These are phyloP conservation scores for Gallinago stenura DNA, from an alignment of 2,797 vertebrate species.

Conservation along the genomic window DNA sequence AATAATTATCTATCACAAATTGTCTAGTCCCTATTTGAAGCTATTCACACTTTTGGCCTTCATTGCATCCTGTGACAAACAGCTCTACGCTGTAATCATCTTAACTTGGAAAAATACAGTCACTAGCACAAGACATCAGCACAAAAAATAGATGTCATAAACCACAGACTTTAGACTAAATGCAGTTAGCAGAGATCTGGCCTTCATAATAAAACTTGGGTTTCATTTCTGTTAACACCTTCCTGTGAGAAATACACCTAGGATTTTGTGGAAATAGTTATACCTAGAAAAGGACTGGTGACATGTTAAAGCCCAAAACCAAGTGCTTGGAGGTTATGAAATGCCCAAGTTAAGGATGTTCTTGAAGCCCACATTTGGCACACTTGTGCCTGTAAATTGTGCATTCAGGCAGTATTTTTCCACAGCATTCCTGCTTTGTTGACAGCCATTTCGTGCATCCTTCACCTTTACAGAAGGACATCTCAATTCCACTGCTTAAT, in stretches of 20 bases:
- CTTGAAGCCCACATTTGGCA: background rate
- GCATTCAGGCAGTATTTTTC: background rate
- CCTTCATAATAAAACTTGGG: background rate
- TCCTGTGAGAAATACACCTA: background rate
- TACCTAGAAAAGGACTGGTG: background rate
- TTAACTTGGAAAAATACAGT: background rate
- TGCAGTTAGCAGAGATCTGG: background rate
- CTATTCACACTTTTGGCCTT: background rate
- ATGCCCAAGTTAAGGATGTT: background rate
- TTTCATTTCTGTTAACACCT: conserved; percentile 1
- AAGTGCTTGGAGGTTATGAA: background rate
- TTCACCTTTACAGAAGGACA: background rate
- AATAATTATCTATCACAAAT: conserved; percentile 19
- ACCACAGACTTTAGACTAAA: background rate
- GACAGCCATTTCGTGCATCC: background rate
- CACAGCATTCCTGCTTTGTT: background rate
- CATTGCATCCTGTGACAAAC: background rate
- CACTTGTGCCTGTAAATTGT: background rate
- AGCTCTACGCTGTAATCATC: background rate
- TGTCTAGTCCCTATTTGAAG: background rate
- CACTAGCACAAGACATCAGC: background rate
- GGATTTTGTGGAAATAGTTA: background rate
- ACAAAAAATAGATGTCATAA: background rate
- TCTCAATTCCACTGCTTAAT: background rate
- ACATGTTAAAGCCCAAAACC: background rate